Base-by-base conservation (phyloP, 1,140 invertebrate species). In the Stenopsyche tienmushanensis region DNA sequence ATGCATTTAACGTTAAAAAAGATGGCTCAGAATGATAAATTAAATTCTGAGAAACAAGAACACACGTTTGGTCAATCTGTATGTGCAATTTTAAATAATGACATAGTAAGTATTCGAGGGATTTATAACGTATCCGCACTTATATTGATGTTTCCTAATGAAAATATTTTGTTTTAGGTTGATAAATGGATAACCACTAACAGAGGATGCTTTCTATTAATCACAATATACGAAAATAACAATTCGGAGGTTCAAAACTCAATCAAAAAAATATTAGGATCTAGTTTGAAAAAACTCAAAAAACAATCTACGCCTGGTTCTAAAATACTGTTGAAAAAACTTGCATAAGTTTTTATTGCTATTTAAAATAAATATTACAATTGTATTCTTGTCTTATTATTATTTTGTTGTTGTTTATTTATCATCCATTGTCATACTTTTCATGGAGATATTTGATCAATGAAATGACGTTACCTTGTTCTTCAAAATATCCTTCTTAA, bases 1-100 rank as follows among this genome's bases (percentile, higher is more conserved):
- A 80, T 92, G 62, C 91, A 94, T 75, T 84, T 90, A 81, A 85
- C 87, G 29, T 73, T 94, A 1, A 94, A 94, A 71, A 92, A 92
- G 76, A 77, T 95, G 13, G 84, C 92, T 15, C 79, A 84, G 54
- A 76, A 86, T 55, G 90, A 93, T 64, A 77, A 80, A 67, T n/a
- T 53, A n/a, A 52, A 54, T 26, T 17, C 21, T 5, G 75, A 72
- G 15, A 72, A 70, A 5, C 24, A 67, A 1, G 72, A 75, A 1
- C 45, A 50, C 13, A 77, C 76, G 2, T 70, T 81, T 0, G 79
- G 80, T 2, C 72, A 76, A 55, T 73, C 72, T 13, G 58, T 80
- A 7, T 62, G 66, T 60, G 69, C 75, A 29, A 62, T 73, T 21
- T 70, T 81, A 20, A 71, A 72, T 23, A 70, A 73, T 60, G 74